Conservation (phyloP, 2,113 vertebrate species). For the Columba janthina region DNA sequence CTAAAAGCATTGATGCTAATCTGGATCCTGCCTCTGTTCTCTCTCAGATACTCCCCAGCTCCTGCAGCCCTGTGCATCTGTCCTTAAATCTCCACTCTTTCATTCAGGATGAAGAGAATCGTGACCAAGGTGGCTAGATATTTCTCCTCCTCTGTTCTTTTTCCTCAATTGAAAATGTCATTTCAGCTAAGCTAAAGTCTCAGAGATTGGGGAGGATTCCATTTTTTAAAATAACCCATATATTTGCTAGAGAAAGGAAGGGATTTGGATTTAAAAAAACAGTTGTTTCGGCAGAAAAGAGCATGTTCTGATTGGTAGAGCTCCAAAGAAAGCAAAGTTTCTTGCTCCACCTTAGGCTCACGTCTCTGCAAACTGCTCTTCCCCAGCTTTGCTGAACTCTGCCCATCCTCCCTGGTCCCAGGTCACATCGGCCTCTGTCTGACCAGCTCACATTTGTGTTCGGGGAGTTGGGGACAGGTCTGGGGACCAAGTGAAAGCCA, state of each 20-base stretch:
- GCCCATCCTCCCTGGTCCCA: not conserved
- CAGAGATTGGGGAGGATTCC: not conserved
- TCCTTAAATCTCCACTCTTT: not conserved
- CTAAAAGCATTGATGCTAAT: not conserved
- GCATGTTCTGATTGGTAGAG: rapidly evolving
- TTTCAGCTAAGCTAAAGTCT: not conserved
- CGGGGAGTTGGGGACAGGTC: not conserved
- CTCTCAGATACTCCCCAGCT: not conserved
- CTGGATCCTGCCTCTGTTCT: not conserved
- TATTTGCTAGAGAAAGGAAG: not conserved
- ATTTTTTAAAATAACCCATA: not conserved
- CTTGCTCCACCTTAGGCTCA: not conserved
- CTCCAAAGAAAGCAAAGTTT: not conserved
- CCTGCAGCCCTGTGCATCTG: not conserved
- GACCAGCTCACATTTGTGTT: not conserved
- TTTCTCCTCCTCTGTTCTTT: not conserved
- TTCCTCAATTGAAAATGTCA: not conserved
- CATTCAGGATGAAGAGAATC: not conserved
- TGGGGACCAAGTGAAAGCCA: not conserved
- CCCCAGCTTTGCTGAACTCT: not conserved
- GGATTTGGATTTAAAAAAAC: not conserved
- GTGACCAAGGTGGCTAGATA: not conserved
- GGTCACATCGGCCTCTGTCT: not conserved
- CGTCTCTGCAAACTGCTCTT: not conserved
- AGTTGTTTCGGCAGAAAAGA: not conserved